Conservation (phyloP, 2,888 invertebrate genomes). For the Ornithoptera alexandrae region DNA sequence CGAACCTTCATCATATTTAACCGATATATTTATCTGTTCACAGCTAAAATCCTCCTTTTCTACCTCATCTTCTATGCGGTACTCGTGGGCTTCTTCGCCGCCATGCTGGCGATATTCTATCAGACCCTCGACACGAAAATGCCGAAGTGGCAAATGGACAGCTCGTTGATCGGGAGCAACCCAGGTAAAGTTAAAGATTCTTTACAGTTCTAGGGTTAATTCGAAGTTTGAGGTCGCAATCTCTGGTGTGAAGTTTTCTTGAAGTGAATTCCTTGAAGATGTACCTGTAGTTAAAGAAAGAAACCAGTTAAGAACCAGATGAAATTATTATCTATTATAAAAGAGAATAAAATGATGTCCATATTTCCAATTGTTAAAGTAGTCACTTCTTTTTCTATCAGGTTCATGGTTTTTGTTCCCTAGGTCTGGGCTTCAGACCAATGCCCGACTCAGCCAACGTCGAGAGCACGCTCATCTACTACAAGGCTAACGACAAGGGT, state of each 20-base stretch:
- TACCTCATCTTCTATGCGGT: slow-evolving; percentile 97
- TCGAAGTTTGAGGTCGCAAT: not conserved
- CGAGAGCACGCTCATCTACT: slow-evolving; percentile 98
- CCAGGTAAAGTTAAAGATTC: slow-evolving; percentile 84
- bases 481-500: slow-evolving; percentile 87
- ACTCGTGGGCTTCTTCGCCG: slow-evolving; percentile 96
- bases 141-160: slow-evolving; percentile 94
- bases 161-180: slow-evolving; percentile 94
- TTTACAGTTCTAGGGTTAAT: not conserved
- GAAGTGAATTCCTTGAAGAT: too few species aligned
- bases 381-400: too few species aligned
- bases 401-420: slow-evolving; percentile 25
- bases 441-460: slow-evolving; percentile 92
- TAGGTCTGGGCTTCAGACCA: slow-evolving; percentile 97
- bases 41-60: slow-evolving; percentile 97
- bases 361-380: too few species aligned
- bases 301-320: too few species aligned
- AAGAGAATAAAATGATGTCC: too few species aligned
- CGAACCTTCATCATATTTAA: not conserved
- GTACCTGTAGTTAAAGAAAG: too few species aligned
- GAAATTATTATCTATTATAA: too few species aligned
- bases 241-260: too few species aligned
- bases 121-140: slow-evolving; percentile 91
- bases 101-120: slow-evolving; percentile 96
- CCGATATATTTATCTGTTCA: slow-evolving; percentile 50